Base-by-base conservation (phyloP, 2,113 vertebrate genomes). In the Vulpes ferrilata region DNA sequence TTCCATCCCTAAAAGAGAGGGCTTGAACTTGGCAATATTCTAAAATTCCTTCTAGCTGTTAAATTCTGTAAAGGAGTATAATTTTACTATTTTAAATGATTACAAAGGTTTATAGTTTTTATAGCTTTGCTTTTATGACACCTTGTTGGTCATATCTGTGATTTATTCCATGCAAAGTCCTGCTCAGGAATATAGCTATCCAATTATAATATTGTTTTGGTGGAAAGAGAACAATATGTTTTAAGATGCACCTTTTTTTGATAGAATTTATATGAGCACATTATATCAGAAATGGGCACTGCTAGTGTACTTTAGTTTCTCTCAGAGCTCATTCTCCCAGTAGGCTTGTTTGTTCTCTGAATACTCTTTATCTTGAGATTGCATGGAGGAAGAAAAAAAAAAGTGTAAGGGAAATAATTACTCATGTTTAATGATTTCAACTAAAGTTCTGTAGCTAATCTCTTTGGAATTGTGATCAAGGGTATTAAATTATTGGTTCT, bases 11-110 rank as follows among this genome's bases (percentile, higher is more conserved):
- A 91, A 88, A 93, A 30, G 11, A 95, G 86, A 20, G 17, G 43
- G 1, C 22, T 88, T 97, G 13, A 96, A 82, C 8, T 85, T 35
- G 7, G 12, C 19, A 85, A n/a, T 84, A 94, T 85, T 94, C 43
- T 81, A 59, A 96, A 81, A 88, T 80, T 0, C 3, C 17, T 73
- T 93, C 88, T 95, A 57, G 51, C n/a, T 96, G 53, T 78, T 95
- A 81, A 81, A 88, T 95, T 95, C 82, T 79, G 62, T 86, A 73
- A 96, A 92, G 60, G 17, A 67, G 20, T 76, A 22, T 92, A 67
- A 80, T 94, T 92, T 95, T 78, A 85, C 60, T 90, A 79, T 95
- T 97, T 97, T 94, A 90, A 84, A 95, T 96, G 27, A 95, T 98
- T 90, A 25, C 9, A 87, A 92, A 93, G 9, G 38, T 78, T 97